Evolutionary conservation across 2,797 vertebrate genomes (phyloP), one percentile per base, ranked within the genome.

Genomic region (Etheostoma nigrum): DNA sequence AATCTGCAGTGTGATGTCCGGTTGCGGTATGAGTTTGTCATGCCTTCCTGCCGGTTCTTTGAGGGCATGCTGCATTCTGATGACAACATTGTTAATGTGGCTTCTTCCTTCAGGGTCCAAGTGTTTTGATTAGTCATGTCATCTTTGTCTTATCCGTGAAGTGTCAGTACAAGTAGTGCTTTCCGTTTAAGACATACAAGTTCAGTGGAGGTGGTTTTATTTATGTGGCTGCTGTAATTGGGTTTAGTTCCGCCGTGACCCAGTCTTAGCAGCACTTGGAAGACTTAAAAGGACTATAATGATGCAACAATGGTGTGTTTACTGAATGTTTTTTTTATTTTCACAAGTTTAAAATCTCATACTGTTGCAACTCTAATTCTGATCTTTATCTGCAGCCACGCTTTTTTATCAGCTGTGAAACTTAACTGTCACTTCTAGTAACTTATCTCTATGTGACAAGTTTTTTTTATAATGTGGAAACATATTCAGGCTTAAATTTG

Each of bases 181-280:
- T 47, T 62, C 21, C 27, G 33, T 45, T 6, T 12, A 49, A 77
- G 57, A 33, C 60, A 45, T 30, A 14, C 52, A 52, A 47, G 67
- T 74, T 72, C 0, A 25, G 49, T 54, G 67, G 55, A 74, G 66
- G 68, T 58, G 61, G 53, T 52, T 81, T 82, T 86, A 84, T 88
- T 88, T 65, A 75, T 71, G 67, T 75, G 67, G 76, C 14, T 42
- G 70, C 72, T 66, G 62, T 88, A 82, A 89, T 85, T 77, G 82
- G 23, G 81, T 89, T 84, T 49, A 62, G 70, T 62, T 78, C 49
- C 21, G 48, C 62, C 0, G 1, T 45, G 66, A 77, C 64, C 81
- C 14, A 23, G 10, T 40, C 67, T 76, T 27, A 69, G 74, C 83
- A 64, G 36, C 52, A 15, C 33, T 30, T 73, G 25, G 23, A 71